Evolutionary conservation across 1,140 invertebrate species (phyloP).

Genomic region (Dreissena rostriformis): DNA sequence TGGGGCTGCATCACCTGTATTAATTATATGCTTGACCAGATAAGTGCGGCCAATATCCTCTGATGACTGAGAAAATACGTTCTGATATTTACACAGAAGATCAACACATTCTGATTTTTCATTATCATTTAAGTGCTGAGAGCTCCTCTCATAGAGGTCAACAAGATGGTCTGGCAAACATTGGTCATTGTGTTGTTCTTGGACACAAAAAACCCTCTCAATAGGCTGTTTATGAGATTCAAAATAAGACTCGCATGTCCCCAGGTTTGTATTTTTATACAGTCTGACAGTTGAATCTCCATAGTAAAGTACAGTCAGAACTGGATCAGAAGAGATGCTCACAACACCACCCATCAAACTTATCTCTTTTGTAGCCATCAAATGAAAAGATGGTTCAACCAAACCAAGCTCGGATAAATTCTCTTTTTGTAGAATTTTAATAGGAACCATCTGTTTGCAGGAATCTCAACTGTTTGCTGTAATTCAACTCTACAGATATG

Average conservation of each 20-base stretch:
- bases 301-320: background rate
- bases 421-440: background rate
- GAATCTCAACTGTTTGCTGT: background rate
- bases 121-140: conserved; percentile 1
- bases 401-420: background rate
- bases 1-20: conserved; percentile 19
- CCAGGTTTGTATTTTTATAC: background rate
- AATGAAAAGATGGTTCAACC: background rate
- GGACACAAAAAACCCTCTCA: background rate
- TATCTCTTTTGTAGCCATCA: background rate
- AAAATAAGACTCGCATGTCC: conserved; percentile 9
- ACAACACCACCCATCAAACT: background rate
- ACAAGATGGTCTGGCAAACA: background rate
- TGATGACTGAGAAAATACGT: conserved; percentile 18
- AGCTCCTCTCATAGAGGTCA: conserved; percentile 3
- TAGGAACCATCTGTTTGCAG: background rate
- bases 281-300: background rate
- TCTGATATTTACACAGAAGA: conserved; percentile 33
- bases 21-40: conserved; percentile 26
- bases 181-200: background rate
- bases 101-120: conserved; percentile 17
- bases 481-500: conserved; percentile 20
- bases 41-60: conserved; percentile 38
- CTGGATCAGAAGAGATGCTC: background rate
- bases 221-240: background rate